Base-by-base conservation (phyloP, 64 coral and sea anemone genomes). In the Acropora tenuis region DNA sequence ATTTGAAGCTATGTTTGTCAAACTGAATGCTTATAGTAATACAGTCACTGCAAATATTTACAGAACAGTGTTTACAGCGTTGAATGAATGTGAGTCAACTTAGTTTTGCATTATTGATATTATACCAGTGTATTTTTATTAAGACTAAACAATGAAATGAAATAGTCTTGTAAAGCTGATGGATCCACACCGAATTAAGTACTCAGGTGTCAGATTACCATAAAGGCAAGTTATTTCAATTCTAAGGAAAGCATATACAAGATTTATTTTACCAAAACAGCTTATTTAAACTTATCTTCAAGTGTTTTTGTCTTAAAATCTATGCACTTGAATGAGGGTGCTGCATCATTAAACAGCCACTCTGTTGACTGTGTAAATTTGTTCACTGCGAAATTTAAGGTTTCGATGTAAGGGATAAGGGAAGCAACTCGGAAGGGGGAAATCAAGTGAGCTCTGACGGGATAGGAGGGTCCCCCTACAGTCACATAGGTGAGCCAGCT, bases 271-370 rank as follows among this genome's bases (percentile, higher is more conserved):
- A 6, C 71, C 71, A 43, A 74, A n/a, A 63, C 59, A 63, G 16
- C 59, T 63, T 30, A 30, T 30, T 30, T 63, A 63, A 63, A 8
- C 59, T 13, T 74, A 74, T 3, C 71, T 74, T 74, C 71, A 74
- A 63, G 16, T 63, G 11, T 74, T 10, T 74, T 83, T 30, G 30
- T 50, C 78, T 86, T 58, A 13, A 71, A 86, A 71, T 86, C 83
- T 17, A 68, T 71, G 42, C 71, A 73, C 65, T 86, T 86, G 40
- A 86, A 86, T 48, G 83, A 86, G 18, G 47, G 71, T 9, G 49
- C 15, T 30, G 73, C 83, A 86, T 73, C 83, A 86, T 66, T 18
- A 19, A 86, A 86, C 48, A 86, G 45, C 83, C 44, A 86, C 4
- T 86, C 60, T 72, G 48, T 49, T 19, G 61, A 5, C 49, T 66